Percentiles rank a stretch among this genome's conserved stretches.
Conservation (phyloP, 2,888 invertebrate genomes). For the Phyto melanocephala region DNA sequence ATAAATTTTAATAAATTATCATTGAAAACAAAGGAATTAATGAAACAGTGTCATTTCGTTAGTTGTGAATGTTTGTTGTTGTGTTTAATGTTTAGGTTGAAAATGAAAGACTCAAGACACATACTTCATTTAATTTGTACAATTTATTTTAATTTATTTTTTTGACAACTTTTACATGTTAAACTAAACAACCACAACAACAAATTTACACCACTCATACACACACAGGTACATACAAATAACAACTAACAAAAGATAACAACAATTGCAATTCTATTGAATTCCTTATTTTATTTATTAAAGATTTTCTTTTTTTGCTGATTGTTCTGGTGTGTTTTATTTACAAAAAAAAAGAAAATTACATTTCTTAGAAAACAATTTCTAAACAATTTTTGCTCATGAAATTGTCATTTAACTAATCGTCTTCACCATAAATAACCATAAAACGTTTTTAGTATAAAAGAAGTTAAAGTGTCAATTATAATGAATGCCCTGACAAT, state of each 20-base stretch:
- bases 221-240: no score
- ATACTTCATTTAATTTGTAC: constrained; percentile 50
- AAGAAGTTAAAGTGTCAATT: constrained; percentile 66
- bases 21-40: constrained; percentile 33
- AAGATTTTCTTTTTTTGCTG: constrained; percentile 22
- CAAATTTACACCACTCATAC: no score
- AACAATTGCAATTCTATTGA: constrained; percentile 38
- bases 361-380: constrained; percentile 64
- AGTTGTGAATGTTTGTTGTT: background rate
- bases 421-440: constrained; percentile 64
- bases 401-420: constrained; percentile 65
- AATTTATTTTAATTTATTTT: constrained; percentile 45
- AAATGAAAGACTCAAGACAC: constrained; percentile 45
- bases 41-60: background rate
- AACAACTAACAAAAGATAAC: background rate
- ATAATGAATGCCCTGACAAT: constrained; percentile 68
- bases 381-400: constrained; percentile 63
- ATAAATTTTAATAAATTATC: constrained; percentile 23
- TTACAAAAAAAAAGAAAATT: constrained; percentile 56
- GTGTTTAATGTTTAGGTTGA: background rate
- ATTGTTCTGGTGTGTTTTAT: constrained; percentile 5
- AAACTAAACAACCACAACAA: background rate
- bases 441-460: constrained; percentile 62
- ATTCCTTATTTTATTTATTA: constrained; percentile 42
- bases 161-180: constrained; percentile 34